Evolutionary conservation across 2,797 vertebrate genomes (phyloP).

Genomic region (Adelosebastes latens): DNA sequence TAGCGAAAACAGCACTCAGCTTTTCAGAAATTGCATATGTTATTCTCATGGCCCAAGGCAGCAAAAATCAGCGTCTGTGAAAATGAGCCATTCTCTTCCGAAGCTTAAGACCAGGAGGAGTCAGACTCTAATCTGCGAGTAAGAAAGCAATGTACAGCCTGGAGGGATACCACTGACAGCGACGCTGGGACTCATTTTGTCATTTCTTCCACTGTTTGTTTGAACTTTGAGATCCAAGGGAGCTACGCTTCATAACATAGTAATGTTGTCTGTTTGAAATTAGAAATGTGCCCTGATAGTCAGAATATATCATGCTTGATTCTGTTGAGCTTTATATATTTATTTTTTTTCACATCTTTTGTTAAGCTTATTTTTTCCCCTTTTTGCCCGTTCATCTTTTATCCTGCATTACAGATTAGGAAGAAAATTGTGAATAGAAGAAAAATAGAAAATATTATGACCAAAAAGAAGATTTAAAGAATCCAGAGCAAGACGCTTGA

Average conservation of each 20-base stretch:
- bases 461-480: background rate
- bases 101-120: constrained; percentile 67
- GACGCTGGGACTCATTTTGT: constrained; percentile 50
- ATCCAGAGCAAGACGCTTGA: background rate
- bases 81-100: constrained; percentile 54
- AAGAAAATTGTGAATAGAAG: background rate
- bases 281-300: constrained; percentile 31
- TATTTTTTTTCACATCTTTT: background rate
- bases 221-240: constrained; percentile 53
- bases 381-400: background rate
- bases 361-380: background rate
- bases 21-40: constrained; percentile 57
- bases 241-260: constrained; percentile 33
- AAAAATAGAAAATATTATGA: background rate
- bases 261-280: constrained; percentile 51
- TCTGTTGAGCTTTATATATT: background rate
- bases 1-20: constrained; percentile 29
- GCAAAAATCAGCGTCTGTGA: constrained; percentile 46
- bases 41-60: constrained; percentile 54
- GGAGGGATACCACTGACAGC: constrained; percentile 57
- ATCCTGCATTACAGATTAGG: background rate
- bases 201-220: constrained; percentile 56
- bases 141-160: constrained; percentile 63
- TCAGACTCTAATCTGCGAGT: constrained; percentile 64
- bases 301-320: constrained; percentile 12